Base-by-base conservation (phyloP, 2,113 vertebrate genomes). In the Tragelaphus scriptus region DNA sequence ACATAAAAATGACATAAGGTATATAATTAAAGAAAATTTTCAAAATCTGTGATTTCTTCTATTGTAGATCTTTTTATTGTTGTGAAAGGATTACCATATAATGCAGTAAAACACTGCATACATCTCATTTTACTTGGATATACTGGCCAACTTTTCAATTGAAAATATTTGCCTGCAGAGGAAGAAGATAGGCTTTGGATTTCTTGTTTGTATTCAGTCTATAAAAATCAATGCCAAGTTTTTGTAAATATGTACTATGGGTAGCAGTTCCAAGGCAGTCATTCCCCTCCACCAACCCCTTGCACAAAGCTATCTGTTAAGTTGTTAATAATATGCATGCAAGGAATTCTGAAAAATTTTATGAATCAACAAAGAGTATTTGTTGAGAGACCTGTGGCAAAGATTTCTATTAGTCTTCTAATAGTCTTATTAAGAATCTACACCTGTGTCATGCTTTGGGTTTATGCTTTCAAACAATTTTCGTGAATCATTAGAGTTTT, bases 11-110 rank as follows among this genome's bases (percentile, higher is more conserved):
- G 90, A 93, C 95, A 96, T 79, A 75, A 95, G 49, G 90, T 17
- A 65, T 92, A 91, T 92, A 94, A 97, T 98, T 95, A 97, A 98
- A 88, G 85, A 95, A 97, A 97, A 96, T n/a, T 94, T 96, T 71
- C n/a, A 55, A 91, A 94, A 80, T 59, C 92, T 51, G 32, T 40
- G 44, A 95, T 95, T 93, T 94, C 36, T 97, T 92, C 92, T 53
- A 49, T 71, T 49, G 77, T 59, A 94, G 96, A 75, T 71, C 17
- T 92, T 96, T 95, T 91, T 96, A 95, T 91, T 82, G 95, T 71
- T 95, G 75, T 68, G 61, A 77, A 58, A 56, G 95, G 82, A 93
- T 85, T 79, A 13, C 23, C 65, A n/a, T 1, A 59, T 28, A 55
- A 81, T 2, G 79, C 28, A 87, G 81, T 90, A 90, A 97, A 96